A percentile compares a stretch with the other conserved stretches of the same genome.
phyloP scores from a whole-genome alignment of 2,797 vertebrate genomes.

The Clamator glandarius region DNA sequence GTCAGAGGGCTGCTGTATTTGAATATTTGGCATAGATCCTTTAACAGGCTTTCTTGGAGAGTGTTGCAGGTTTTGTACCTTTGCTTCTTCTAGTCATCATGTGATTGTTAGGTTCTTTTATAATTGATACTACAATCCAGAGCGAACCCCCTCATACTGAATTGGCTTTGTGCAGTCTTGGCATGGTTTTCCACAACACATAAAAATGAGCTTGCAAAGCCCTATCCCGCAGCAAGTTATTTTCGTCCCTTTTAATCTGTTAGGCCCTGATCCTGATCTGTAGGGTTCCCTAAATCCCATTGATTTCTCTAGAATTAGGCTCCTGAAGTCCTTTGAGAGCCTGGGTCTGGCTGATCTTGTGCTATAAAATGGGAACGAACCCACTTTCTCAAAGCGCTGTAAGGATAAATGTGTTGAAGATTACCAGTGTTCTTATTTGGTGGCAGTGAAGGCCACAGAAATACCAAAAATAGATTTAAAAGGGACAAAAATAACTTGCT shows the following conservation, averaged over 20 bases:
- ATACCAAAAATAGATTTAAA: slow-evolving; percentile 35
- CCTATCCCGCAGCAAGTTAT: background rate
- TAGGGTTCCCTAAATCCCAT: slow-evolving; percentile 51
- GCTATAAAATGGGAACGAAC: background rate
- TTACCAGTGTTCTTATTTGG: background rate
- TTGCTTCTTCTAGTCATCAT: background rate
- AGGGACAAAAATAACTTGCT: slow-evolving; percentile 44
- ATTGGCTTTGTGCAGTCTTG: background rate
- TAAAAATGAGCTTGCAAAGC: background rate
- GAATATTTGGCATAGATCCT: background rate
- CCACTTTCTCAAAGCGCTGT: background rate
- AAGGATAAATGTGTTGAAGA: slow-evolving; percentile 1
- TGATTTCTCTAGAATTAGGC: slow-evolving; percentile 54
- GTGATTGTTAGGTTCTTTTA: background rate
- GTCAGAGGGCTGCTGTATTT: background rate
- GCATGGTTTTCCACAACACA: accelerated
- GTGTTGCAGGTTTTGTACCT: background rate
- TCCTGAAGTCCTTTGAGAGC: slow-evolving; percentile 21
- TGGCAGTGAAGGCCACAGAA: background rate
- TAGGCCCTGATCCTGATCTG: slow-evolving; percentile 34
- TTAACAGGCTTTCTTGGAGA: background rate
- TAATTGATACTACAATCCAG: accelerated
- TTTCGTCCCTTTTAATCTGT: slow-evolving; percentile 40
- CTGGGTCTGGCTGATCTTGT: background rate
- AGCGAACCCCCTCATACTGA: background rate